phyloP scores from a whole-genome alignment of 2,888 invertebrate species.

The Leptodirus hochenwartii region DNA sequence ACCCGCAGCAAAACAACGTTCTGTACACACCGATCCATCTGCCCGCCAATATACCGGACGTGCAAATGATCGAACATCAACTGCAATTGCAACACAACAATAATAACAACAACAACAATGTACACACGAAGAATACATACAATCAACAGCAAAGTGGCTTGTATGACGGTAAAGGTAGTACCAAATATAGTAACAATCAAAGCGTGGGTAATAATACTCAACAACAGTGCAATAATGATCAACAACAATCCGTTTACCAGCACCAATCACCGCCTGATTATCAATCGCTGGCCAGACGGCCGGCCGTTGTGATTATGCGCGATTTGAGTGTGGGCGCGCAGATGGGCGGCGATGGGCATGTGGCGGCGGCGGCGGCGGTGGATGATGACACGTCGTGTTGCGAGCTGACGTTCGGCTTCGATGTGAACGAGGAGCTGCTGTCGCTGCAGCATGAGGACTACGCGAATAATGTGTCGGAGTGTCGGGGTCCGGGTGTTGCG shows the following conservation, averaged over 20 bases:
- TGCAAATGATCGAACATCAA: conserved; percentile 31
- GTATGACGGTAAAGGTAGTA: conserved; percentile 1
- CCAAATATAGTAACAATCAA: conserved; percentile 1
- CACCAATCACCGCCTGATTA: not conserved
- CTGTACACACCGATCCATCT: conserved; percentile 15
- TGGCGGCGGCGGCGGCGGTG: conserved; percentile 43
- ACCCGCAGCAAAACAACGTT: not conserved
- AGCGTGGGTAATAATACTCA: not conserved
- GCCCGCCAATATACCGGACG: conserved; percentile 26
- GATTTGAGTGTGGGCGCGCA: conserved; percentile 4
- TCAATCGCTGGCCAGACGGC: no score
- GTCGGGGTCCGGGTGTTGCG: no score
- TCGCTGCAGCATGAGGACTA: no score
- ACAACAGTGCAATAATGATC: not conserved
- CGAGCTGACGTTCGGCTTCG: conserved; percentile 66
- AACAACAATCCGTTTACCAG: conserved; percentile 1
- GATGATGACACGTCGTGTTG: conserved; percentile 57
- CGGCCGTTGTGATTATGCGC: conserved; percentile 12
- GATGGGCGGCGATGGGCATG: conserved; percentile 8
- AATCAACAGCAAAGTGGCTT: no score
- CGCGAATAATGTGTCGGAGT: conserved; percentile 21
- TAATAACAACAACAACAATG: no score
- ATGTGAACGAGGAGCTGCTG: conserved; percentile 54
- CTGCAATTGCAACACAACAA: conserved; percentile 20
- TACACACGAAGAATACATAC: no score